Evolutionary conservation across 2,797 vertebrate genomes (phyloP), one percentile per base, ranked within the genome.

Genomic region (Hephaestus fuliginosus): DNA sequence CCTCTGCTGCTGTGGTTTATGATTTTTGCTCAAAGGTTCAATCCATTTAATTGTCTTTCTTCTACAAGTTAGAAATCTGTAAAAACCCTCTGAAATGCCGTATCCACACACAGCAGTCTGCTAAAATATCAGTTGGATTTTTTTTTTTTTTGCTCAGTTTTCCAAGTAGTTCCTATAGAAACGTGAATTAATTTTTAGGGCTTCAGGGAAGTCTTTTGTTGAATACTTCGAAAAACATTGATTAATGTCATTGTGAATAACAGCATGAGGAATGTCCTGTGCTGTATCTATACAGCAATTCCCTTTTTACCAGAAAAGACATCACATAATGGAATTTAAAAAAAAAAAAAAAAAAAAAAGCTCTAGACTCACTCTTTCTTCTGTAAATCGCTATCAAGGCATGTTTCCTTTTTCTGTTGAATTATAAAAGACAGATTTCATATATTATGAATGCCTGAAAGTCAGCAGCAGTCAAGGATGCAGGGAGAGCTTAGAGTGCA

Each of bases 361-460:
- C 49, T 74, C 28, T 18, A 22, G 17, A 78, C 57, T 39, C 6
- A 39, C 46, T 62, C 43, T 65, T 43, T 88, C 77, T 74, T 72
- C 82, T 84, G 80, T 84, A 89, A 88, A 90, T 92, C 84, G 69
- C 82, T 81, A 89, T 91, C 78, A 69, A 81, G 82, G 58, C 87
- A 52, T 81, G 84, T 91, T 93, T 92, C 81, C 80, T 76, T 87
- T 25, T 88, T 86, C 80, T 89, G 73, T 83, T 94, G 88, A 95
- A 93, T 95, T 93, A 93, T 94, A 86, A 90, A 92, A 84, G 81
- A 84, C 85, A 80, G 77, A 84, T 91, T 88, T 89, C 86, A 93
- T 94, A 67, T 83, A 92, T 95, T 91, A 95, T 93, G 89, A 86
- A 95, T 95, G 87, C 83, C 58, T 51, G 79, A 75, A 87, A 84